phyloP scores from a whole-genome alignment of 2,888 invertebrate genomes.

The Euproctis similis region DNA sequence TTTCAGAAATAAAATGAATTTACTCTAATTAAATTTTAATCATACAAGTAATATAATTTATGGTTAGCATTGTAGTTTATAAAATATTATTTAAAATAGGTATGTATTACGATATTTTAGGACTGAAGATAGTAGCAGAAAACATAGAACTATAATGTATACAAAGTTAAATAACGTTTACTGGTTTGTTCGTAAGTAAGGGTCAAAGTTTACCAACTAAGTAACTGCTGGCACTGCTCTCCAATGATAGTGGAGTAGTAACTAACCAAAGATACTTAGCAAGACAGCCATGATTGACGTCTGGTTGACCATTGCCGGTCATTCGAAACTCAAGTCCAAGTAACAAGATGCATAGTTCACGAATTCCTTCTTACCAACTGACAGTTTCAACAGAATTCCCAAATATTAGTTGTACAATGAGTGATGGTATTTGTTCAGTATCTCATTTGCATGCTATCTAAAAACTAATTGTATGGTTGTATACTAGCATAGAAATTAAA shows the following conservation, averaged over 20 bases:
- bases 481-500: no score
- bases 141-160: no score
- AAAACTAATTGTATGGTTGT: no score
- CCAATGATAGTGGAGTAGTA: conserved; percentile 17
- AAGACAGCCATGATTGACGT: conserved; percentile 60
- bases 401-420: conserved; percentile 49
- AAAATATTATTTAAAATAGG: no score
- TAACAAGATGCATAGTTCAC: conserved; percentile 44
- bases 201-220: conserved; percentile 9
- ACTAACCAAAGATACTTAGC: conserved; percentile 35
- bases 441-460: conserved; percentile 23
- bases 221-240: conserved; percentile 14
- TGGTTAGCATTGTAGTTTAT: no score
- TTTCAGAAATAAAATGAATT: conserved; percentile 1
- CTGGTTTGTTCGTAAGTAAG: not conserved
- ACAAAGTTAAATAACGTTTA: not conserved
- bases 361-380: conserved; percentile 31
- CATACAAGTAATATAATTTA: no score
- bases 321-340: conserved; percentile 36
- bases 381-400: conserved; percentile 48
- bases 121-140: no score
- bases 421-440: conserved; percentile 40
- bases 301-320: conserved; percentile 54
- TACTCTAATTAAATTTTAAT: not conserved
- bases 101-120: no score